Evolutionary conservation across 2,113 vertebrate species (phyloP), one percentile per base, ranked within the genome.

Genomic region (Psettodes erumei): DNA sequence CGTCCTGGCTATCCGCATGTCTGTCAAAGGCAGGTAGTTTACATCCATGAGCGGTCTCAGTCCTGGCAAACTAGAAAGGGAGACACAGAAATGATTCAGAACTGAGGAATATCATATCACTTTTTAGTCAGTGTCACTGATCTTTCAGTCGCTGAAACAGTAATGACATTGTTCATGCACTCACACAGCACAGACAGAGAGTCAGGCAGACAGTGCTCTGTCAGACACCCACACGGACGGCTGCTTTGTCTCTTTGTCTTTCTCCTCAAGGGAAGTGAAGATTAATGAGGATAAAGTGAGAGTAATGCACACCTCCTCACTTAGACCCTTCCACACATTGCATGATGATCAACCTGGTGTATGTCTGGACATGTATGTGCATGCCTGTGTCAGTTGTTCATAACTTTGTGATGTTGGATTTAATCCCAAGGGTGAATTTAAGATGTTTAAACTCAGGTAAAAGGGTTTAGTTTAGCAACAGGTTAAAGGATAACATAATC

Each of bases 1-100:
- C 0, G 98, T 99, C 88, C 98, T 96, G 77, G 98, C 98, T 97
- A 99, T 99, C 89, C 98, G 92, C 98, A 99, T 99, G 85, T 99
- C 98, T 56, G 98, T 99, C 83, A 99, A 94, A 23, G 98, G 98
- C 93, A 99, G 91, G 92, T 99, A 99, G 94, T 98, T 98, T 33
- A 99, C 96, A 89, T 99, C 98, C 95, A 99, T 88, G 62, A 99
- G 90, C 2, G 98, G 98, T 91, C 98, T 96, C 92, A 99, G 94
- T 62, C 97, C 97, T 5, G 98, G 98, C 90, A 99, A 94, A 95
- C 98, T 99, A 92, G 38, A 92, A 28, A 66, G 76, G 65, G 71
- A n/a, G 23, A 71, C 51, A 71, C 5, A 79, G 43, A 85, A 51
- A 69, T 5, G 6, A 25, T 32, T 47, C 25, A 5, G 4, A 68